Base-by-base conservation (phyloP, 2,113 vertebrate species). In the Engystomops pustulosus region DNA sequence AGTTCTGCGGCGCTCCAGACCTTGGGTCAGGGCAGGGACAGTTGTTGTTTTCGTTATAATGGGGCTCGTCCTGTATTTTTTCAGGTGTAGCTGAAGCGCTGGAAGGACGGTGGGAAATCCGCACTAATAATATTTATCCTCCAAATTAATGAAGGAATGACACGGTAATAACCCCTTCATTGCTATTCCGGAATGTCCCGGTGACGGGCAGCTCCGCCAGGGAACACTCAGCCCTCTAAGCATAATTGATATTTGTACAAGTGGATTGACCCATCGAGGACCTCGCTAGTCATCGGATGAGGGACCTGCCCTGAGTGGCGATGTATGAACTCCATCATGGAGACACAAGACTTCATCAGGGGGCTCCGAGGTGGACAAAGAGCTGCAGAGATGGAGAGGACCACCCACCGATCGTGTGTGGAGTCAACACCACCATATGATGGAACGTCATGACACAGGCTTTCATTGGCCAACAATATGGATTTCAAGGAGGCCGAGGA, bases 61-160 rank as follows among this genome's bases (percentile, higher is more conserved):
- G 34, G 71, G 62, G 82, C 62, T 69, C 9, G 82, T 68, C 60
- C 15, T 30, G 67, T 84, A 84, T 84, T 84, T 78, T 69, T 78
- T 69, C 82, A 84, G 82, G 82, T 84, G 82, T 44, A 53, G 72
- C 15, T 27, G 47, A 51, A n/a, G 14, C 17, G 47, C 47, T 11
- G 51, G 62, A 69, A 38, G 44, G 47, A 75, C n/a, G 82, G 82
- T 76, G 82, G 82, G 74, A 84, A 84, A 84, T 84, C 82, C 62
- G 44, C 18, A 78, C 68, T 55, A 78, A 84, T 84, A 84, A 84
- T 84, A 84, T 84, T 84, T 84, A 53, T 77, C 14, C 67, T 84
- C 27, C 25, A 23, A 78, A 69, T 78, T 77, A 84, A 51, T 38
- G 62, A 27, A 84, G 60, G 62, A 77, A 84, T 84, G 82, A 84